These are phyloP conservation scores for Drosophila flavopinicola DNA, from an alignment of 2,888 invertebrate species.

Conservation along the genomic window DNA sequence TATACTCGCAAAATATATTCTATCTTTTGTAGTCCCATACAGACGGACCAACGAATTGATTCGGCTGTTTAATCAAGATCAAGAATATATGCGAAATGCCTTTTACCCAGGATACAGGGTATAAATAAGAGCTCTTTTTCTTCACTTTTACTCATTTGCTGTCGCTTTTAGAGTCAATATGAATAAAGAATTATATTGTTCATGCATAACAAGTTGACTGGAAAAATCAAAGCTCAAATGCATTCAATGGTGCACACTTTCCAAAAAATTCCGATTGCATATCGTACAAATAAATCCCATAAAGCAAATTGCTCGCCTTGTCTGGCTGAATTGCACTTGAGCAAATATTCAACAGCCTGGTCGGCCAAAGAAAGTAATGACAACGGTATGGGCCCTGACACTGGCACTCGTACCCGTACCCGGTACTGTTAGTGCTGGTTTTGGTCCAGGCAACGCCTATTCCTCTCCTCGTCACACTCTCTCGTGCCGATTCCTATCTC, in stretches of 20 bases:
- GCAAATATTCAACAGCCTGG: constrained; percentile 57
- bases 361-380: constrained; percentile 60
- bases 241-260: constrained; percentile 55
- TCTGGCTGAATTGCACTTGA: constrained; percentile 45
- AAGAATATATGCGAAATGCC: too few relatives aligned
- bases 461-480: constrained; percentile 46
- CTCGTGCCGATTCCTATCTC: constrained; percentile 65
- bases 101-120: too few relatives aligned
- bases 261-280: constrained; percentile 31
- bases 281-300: constrained; percentile 66
- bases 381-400: constrained; percentile 38
- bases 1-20: too few relatives aligned
- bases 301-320: constrained; percentile 64
- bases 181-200: neutral
- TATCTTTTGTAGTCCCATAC: too few relatives aligned
- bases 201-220: constrained; percentile 19
- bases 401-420: constrained; percentile 5
- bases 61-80: too few relatives aligned
- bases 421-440: constrained; percentile 6
- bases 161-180: neutral
- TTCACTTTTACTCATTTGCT: too few relatives aligned
- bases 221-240: constrained; percentile 26
- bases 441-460: constrained; percentile 59
- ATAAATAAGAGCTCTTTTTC: too few relatives aligned
- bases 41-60: too few relatives aligned